Evolutionary conservation across 2,888 invertebrate species (phyloP).

Genomic region (Eurytoma adleriae): DNA sequence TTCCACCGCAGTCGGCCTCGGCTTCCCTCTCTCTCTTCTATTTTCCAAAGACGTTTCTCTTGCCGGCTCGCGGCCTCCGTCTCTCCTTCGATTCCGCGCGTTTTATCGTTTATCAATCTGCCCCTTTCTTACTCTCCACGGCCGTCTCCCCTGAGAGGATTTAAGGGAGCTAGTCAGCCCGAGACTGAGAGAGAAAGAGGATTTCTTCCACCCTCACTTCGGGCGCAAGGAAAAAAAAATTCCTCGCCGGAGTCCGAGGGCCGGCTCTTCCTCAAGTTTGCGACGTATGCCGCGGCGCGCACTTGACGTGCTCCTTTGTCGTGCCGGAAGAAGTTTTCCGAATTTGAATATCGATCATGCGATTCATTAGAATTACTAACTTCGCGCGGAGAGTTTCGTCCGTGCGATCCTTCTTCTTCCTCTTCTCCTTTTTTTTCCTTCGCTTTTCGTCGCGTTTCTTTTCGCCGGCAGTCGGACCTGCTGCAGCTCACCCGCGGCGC

Average conservation of each 20-base stretch:
- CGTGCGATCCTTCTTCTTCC: neutral
- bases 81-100: constrained; percentile 48
- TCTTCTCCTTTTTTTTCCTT: neutral
- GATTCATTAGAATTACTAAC: constrained; percentile 37
- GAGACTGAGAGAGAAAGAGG: neutral
- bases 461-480: neutral
- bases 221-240: too few species aligned
- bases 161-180: neutral
- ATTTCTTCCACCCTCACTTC: neutral
- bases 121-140: constrained; percentile 15
- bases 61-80: constrained; percentile 41
- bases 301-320: neutral
- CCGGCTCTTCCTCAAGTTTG: too few species aligned
- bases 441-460: neutral
- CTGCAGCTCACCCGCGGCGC: too few species aligned
- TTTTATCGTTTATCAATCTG: constrained; percentile 49
- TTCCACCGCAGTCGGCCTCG: neutral
- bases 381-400: neutral
- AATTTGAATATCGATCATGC: constrained; percentile 45
- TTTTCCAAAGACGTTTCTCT: constrained; percentile 35
- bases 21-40: constrained; percentile 4
- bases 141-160: constrained; percentile 2
- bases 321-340: constrained; percentile 4
- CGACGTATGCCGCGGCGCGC: neutral
- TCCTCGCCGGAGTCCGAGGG: too few species aligned